These are phyloP conservation scores for Eueides isabella DNA, from an alignment of 1,140 invertebrate species.

Conservation along the genomic window DNA sequence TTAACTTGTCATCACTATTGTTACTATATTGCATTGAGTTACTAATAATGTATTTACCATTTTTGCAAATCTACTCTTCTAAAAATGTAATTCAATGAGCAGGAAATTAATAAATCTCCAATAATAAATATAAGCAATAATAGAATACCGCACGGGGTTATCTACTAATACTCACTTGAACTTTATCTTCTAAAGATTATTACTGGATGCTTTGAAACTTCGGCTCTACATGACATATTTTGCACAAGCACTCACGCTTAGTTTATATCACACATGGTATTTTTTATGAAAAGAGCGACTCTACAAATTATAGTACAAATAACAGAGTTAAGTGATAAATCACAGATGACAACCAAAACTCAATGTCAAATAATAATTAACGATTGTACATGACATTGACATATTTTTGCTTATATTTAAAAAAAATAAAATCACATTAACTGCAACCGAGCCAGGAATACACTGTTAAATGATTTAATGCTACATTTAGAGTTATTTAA, in stretches of 20 bases:
- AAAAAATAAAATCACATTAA: background rate
- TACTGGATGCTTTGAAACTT: background rate
- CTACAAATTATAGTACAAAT: background rate
- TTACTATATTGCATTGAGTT: too few relatives aligned
- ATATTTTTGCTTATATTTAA: background rate
- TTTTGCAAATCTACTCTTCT: too few relatives aligned
- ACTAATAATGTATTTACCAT: too few relatives aligned
- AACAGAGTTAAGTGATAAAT: background rate
- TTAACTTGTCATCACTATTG: too few relatives aligned
- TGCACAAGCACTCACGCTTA: background rate
- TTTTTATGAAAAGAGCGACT: background rate
- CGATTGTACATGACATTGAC: background rate
- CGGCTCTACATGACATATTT: slow-evolving; percentile 2
- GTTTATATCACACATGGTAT: background rate
- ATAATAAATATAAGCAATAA: background rate
- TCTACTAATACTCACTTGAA: background rate
- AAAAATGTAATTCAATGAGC: too few relatives aligned
- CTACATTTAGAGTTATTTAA: too few relatives aligned
- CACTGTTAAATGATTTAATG: too few relatives aligned
- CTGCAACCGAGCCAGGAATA: too few relatives aligned
- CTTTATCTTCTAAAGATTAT: background rate
- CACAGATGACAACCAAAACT: background rate
- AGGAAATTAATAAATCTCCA: background rate
- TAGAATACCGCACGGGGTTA: background rate
- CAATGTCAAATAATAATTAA: background rate